Base-by-base conservation (phyloP, 2,113 vertebrate species). In the Rhinoderma darwinii region DNA sequence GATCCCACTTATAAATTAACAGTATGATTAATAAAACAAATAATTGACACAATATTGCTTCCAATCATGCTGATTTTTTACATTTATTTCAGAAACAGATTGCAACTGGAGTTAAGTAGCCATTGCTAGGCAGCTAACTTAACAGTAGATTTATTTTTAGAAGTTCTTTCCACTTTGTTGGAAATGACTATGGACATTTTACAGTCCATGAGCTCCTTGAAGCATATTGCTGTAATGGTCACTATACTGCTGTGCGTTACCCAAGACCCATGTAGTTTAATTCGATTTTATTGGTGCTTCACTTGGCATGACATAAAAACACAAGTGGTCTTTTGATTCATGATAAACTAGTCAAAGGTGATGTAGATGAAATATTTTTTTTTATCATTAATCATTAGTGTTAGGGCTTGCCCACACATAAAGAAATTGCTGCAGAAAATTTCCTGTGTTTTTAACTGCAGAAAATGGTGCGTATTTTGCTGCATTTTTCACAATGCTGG, bases 131-230 rank as follows among this genome's bases (percentile, higher is more conserved):
- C 32, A 22, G 66, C 37, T 70, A 70, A 35, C 30, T 68, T 68
- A 68, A 70, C 32, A 70, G 66, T 70, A 37, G 66, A 70, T 70
- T 70, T 70, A 70, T 70, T 70, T 70, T 27, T 20, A 70, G 18
- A 37, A 20, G 66, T 25, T 70, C 30, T 12, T 68, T 68, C 18
- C 14, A 15, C 63, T 35, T 68, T 35, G 15, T 68, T 68, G 14
- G 30, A 68, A 68, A 68, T 68, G 63, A 68, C 63, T 68, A 32
- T 68, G 63, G 15, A 35, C 32, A 39, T 70, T 37, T 70, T 35
- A 70, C 32, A 70, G 66, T 35, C 18, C 66, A 37, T 70, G 66
- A 22, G 35, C 66, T 37, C 66, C 6, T 70, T 37, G 66, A 70
- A 37, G 32, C 66, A 70, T 70, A 70, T 70, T 70, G 66, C 32